Evolutionary conservation across 2,797 vertebrate genomes (phyloP).

Genomic region (Yasuhikotakia modesta): DNA sequence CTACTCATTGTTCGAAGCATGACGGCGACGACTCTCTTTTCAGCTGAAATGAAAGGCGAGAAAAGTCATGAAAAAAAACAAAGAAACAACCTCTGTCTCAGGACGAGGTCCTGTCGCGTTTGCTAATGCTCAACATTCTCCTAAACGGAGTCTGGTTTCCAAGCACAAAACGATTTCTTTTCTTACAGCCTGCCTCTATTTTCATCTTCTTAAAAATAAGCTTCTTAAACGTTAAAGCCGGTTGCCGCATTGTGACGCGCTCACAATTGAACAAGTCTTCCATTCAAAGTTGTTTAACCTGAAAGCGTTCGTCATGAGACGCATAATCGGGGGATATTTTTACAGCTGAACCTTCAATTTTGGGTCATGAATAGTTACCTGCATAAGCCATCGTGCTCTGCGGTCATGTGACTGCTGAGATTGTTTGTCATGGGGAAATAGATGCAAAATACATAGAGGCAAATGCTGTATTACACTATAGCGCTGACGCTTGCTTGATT

Average conservation of each 20-base stretch:
- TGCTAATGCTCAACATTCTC: conserved; percentile 52
- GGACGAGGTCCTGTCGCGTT: conserved; percentile 44
- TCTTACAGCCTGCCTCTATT: conserved; percentile 22
- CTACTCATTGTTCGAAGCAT: conserved; percentile 44
- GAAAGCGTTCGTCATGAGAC: neutral
- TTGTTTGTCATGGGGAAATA: neutral
- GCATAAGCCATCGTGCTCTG: neutral
- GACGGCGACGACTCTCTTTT: conserved; percentile 39
- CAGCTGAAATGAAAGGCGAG: conserved; percentile 46
- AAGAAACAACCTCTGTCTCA: conserved; percentile 54
- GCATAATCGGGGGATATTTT: conserved; percentile 16
- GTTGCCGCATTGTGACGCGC: neutral
- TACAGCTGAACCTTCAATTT: conserved; percentile 4
- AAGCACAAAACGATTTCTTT: conserved; percentile 44
- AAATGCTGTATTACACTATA: neutral
- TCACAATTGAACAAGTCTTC: conserved; percentile 20
- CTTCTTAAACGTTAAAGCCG: conserved; percentile 44
- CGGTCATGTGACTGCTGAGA: neutral
- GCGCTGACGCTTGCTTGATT: neutral
- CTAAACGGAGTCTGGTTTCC: conserved; percentile 34
- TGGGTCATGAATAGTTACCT: neutral
- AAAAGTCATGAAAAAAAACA: conserved; percentile 55
- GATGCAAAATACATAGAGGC: neutral
- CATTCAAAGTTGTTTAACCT: conserved; percentile 27
- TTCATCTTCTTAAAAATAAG: conserved; percentile 58